phyloP scores from a whole-genome alignment of 2,888 invertebrate genomes.

The Drosophila engyochracea region DNA sequence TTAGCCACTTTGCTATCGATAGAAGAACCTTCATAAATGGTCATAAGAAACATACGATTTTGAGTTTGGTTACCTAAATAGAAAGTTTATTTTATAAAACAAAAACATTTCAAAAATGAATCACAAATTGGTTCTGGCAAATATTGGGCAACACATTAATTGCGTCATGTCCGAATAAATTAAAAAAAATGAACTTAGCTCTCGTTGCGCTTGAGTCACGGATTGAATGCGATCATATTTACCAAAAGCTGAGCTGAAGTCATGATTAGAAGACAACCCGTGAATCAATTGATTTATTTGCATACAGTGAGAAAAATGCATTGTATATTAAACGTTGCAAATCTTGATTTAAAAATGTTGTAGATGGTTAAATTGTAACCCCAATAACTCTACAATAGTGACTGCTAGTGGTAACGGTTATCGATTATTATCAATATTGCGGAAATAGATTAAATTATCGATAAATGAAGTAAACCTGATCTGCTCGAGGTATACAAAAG shows the following conservation, averaged over 20 bases:
- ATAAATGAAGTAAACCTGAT: background rate
- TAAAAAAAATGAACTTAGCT: constrained; percentile 6
- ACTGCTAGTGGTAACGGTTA: background rate
- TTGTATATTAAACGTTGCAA: background rate
- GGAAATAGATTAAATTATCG: background rate
- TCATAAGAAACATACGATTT: constrained; percentile 11
- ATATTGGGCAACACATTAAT: constrained; percentile 17
- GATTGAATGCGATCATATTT: constrained; percentile 21
- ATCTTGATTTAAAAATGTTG: background rate
- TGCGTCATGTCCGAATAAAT: constrained; percentile 24
- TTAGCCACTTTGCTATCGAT: constrained; percentile 28
- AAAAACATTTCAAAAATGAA: constrained; percentile 26
- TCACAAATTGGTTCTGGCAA: constrained; percentile 25
- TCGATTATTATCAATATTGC: background rate
- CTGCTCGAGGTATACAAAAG: background rate
- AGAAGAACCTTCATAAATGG: constrained; percentile 4
- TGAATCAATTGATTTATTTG: background rate
- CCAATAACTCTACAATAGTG: background rate
- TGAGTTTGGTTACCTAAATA: background rate
- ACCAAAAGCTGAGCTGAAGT: constrained; percentile 6
- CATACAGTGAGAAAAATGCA: background rate
- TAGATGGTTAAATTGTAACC: background rate
- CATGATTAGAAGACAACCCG: constrained; percentile 2
- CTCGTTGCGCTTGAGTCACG: constrained; percentile 45
- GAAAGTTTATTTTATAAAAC: constrained; percentile 2